Evolutionary conservation across 2,113 vertebrate genomes (phyloP), one percentile per base, ranked within the genome.

Genomic region (Perccottus glenii): DNA sequence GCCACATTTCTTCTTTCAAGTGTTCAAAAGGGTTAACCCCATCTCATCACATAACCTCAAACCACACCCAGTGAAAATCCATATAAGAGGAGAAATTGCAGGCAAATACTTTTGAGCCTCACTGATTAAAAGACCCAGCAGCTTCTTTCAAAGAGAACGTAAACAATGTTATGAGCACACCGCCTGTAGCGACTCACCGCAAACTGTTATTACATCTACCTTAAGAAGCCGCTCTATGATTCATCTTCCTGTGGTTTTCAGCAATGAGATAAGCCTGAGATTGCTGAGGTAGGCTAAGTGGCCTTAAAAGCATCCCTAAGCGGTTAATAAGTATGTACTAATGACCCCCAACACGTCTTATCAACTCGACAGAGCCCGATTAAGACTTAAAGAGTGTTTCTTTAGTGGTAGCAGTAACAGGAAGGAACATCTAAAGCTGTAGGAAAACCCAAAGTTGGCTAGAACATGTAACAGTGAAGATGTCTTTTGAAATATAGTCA

Each of bases 291-390:
- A 80, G 78, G 87, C 83, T 86, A 85, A 86, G 84, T 82, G 78
- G 79, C 65, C 70, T 86, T 85, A 85, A 87, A 89, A 85, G 86
- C 84, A 70, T 75, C 78, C 51, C 80, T 80, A 77, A 84, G 75
- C 56, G 52, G 82, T 88, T 91, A 87, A 89, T 90, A 88, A 91
- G 90, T 83, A 88, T 63, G 77, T 82, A 67, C 88, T 91, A 87
- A 89, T 85, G 83, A 85, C 73, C 77, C 74, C 74, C 75, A 85
- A 90, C 77, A 88, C 70, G 32, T 75, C 75, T 85, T 83, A 83
- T 87, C 86, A 77, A 80, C 76, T 53, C 72, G 82, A n/a, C n/a
- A 77, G 72, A 36, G 66, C 48, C 74, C 53, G 82, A 88, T 86
- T 73, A 65, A 81, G 58, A 69, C 12, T 44, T 27, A n/a, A 73